Conservation (phyloP, 1,140 invertebrate genomes). For the Drosophila malerkotliana region DNA sequence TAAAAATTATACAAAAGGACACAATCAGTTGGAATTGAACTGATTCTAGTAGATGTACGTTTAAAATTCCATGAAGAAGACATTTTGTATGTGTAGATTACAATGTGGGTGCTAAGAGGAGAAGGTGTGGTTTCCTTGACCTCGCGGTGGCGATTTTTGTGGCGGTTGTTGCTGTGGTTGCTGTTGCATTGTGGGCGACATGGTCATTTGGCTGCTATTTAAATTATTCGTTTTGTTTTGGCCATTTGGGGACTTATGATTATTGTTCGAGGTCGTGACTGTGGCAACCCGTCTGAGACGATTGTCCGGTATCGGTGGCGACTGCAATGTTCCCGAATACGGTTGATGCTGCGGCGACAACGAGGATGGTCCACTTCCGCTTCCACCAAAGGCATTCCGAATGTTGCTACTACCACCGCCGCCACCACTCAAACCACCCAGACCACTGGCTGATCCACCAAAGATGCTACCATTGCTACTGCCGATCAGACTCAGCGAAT, state of each 20-base stretch:
- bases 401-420: conserved; percentile 54
- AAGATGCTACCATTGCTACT: conserved; percentile 75
- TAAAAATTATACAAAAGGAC: conserved; percentile 64
- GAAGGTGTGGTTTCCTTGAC: conserved; percentile 39
- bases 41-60: conserved; percentile 6
- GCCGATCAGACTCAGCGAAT: conserved; percentile 68
- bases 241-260: conserved; percentile 71
- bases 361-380: conserved; percentile 63
- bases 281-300: conserved; percentile 76
- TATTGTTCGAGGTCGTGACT: conserved; percentile 70
- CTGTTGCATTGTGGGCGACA: conserved; percentile 48
- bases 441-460: conserved; percentile 39
- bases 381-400: conserved; percentile 62
- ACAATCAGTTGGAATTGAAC: conserved; percentile 4
- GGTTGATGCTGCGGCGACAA: conserved; percentile 54
- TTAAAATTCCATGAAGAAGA: conserved; percentile 78
- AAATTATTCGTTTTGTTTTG: conserved; percentile 67
- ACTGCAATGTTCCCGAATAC: conserved; percentile 64
- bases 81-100: conserved; percentile 54
- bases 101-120: conserved; percentile 68
- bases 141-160: conserved; percentile 56
- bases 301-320: conserved; percentile 77
- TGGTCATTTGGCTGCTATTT: conserved; percentile 58
- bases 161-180: conserved; percentile 24
- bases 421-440: conserved; percentile 8